phyloP scores from a whole-genome alignment of 1,140 invertebrate species.

The Pseudomyrmex gracilis region DNA sequence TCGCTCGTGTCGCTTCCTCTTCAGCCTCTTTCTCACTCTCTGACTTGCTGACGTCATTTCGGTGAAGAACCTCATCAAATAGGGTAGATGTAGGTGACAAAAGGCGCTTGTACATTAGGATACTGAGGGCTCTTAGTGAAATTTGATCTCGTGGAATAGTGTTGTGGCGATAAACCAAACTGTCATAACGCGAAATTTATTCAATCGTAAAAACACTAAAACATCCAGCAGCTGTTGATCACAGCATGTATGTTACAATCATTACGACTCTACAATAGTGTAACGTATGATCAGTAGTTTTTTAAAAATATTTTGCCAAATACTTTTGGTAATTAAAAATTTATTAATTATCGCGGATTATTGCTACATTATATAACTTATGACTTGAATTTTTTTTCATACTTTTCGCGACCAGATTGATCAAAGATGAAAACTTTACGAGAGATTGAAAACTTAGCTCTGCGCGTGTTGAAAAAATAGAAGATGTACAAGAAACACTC shows the following conservation, averaged over 20 bases:
- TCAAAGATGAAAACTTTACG: conserved; percentile 24
- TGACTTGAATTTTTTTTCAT: background rate
- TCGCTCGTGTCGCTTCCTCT: conserved; percentile 18
- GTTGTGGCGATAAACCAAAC: background rate
- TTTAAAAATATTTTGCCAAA: background rate
- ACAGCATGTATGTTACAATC: no score
- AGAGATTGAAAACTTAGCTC: conserved; percentile 34
- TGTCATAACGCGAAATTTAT: background rate
- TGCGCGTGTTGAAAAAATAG: background rate
- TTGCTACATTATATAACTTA: no score
- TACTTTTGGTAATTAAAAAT: conserved; percentile 10
- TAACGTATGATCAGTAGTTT: background rate
- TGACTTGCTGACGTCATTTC: conserved; percentile 9
- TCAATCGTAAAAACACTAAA: no score
- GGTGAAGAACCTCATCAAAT: conserved; percentile 24
- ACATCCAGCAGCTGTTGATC: no score
- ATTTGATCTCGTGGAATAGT: conserved; percentile 36
- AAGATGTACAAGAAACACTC: conserved; percentile 17
- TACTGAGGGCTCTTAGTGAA: conserved; percentile 6
- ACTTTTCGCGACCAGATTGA: conserved; percentile 65
- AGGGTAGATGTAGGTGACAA: conserved; percentile 18
- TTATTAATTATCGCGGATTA: background rate
- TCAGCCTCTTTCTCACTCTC: conserved; percentile 1
- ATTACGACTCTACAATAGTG: no score
- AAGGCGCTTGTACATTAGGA: background rate